A percentile compares a stretch with the other conserved stretches of the same genome.
Evolutionary conservation across 2,888 invertebrate genomes (phyloP).

Genomic region (Ectemnius continuus): DNA sequence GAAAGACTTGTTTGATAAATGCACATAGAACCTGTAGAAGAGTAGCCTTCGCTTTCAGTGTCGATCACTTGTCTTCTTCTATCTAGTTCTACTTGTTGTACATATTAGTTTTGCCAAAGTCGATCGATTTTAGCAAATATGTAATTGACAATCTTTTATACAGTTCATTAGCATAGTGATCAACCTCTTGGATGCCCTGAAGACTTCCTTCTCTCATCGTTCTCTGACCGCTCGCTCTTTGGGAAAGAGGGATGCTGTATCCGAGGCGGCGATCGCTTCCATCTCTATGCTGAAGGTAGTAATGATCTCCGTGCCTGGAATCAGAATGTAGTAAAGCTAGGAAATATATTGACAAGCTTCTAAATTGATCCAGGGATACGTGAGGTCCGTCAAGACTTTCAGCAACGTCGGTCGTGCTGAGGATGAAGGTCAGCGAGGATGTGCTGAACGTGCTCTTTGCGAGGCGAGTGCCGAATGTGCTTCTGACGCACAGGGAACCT

Average conservation of each 20-base stretch:
- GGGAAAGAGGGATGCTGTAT: slow-evolving; percentile 92
- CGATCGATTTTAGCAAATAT: not conserved
- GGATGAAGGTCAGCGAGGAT: slow-evolving; percentile 91
- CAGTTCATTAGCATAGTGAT: slow-evolving; percentile 96
- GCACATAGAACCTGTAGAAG: not conserved
- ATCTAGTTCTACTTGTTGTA: not conserved
- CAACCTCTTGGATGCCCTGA: slow-evolving; percentile 93
- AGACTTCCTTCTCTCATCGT: slow-evolving; percentile 95
- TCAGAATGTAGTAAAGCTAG: too few species aligned
- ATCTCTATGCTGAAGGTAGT: slow-evolving; percentile 89
- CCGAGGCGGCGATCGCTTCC: slow-evolving; percentile 92
- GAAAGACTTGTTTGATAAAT: not conserved
- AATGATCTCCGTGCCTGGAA: too few species aligned
- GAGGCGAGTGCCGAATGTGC: slow-evolving; percentile 94
- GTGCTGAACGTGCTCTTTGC: slow-evolving; percentile 83
- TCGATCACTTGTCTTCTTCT: not conserved
- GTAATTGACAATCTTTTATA: slow-evolving; percentile 49
- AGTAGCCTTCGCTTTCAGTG: slow-evolving; percentile 8
- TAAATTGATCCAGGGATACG: slow-evolving; percentile 83
- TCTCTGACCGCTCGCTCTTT: slow-evolving; percentile 90
- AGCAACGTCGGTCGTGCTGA: slow-evolving; percentile 83
- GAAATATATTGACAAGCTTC: not conserved
- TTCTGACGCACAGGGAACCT: slow-evolving; percentile 84
- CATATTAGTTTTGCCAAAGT: not conserved
- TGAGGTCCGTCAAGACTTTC: slow-evolving; percentile 83